These are phyloP conservation scores for Ips nitidus DNA, from an alignment of 1,140 invertebrate species.

Conservation along the genomic window DNA sequence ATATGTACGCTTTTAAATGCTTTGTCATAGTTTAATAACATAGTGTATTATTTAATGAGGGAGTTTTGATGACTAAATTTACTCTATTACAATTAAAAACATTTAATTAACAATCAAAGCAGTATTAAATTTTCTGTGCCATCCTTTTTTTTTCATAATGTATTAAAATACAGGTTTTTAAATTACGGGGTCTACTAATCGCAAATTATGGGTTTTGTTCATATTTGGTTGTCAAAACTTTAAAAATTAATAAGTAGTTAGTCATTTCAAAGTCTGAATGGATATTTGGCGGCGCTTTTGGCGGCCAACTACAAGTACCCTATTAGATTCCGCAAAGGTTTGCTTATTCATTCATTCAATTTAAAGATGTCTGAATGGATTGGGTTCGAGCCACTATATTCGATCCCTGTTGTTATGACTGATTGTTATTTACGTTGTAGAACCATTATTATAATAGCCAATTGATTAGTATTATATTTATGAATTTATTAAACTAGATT, in stretches of 20 bases:
- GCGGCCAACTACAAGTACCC: too few species aligned
- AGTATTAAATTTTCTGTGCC: background rate
- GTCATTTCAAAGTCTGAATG: conserved; percentile 5
- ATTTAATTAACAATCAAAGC: background rate
- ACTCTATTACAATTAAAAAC: background rate
- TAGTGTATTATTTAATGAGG: background rate
- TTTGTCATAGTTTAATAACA: background rate
- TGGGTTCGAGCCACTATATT: too few species aligned
- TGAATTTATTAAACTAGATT: too few species aligned
- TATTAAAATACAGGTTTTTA: conserved; percentile 1
- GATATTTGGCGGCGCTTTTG: background rate
- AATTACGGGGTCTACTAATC: conserved; percentile 2
- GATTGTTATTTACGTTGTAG: too few species aligned
- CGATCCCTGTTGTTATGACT: too few species aligned
- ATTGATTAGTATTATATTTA: too few species aligned
- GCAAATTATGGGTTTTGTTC: conserved; percentile 13
- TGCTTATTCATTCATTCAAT: too few species aligned
- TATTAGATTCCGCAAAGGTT: too few species aligned
- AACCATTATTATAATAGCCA: too few species aligned
- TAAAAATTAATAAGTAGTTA: conserved; percentile 10
- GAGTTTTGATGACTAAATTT: background rate
- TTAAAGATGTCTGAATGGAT: too few species aligned
- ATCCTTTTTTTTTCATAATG: background rate
- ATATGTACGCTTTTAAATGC: background rate
- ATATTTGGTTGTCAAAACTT: conserved; percentile 3